A percentile compares a stretch with the other conserved stretches of the same genome.
Conservation (phyloP, 1,140 invertebrate species). For the Oscheius sp. region DNA sequence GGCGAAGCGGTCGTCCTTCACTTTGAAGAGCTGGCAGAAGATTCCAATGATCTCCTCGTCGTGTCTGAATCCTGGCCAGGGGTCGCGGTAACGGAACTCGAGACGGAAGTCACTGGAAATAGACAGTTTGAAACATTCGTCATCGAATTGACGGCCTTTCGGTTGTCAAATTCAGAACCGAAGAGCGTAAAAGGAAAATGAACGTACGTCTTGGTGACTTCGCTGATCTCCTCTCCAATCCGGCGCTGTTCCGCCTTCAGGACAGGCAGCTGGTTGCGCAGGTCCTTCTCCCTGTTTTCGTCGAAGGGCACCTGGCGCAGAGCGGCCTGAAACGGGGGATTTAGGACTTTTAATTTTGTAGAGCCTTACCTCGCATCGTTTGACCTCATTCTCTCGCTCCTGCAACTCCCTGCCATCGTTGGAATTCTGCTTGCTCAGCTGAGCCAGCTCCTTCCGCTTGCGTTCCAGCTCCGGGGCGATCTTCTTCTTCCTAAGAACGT, state of each 20-base stretch:
- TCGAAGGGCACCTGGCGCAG: neutral
- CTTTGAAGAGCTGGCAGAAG: neutral
- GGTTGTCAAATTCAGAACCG: too few relatives aligned
- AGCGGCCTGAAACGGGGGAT: neutral
- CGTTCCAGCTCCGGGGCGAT: conserved; percentile 11
- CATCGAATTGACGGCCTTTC: too few relatives aligned
- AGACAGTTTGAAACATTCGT: too few relatives aligned
- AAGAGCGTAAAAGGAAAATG: too few relatives aligned
- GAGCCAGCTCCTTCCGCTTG: conserved; percentile 31
- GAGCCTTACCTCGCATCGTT: neutral
- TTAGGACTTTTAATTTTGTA: neutral
- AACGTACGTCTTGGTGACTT: too few relatives aligned
- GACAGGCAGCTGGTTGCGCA: too few relatives aligned
- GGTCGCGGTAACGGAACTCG: too few relatives aligned
- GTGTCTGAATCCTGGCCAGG: neutral
- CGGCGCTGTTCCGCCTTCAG: too few relatives aligned
- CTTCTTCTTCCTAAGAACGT: too few relatives aligned
- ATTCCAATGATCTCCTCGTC: conserved; percentile 8
- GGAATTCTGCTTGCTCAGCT: neutral
- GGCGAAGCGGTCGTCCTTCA: conserved; percentile 22
- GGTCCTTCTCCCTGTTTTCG: neutral
- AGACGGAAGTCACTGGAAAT: too few relatives aligned
- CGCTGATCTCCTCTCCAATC: too few relatives aligned
- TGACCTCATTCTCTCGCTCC: neutral
- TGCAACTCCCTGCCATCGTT: conserved; percentile 9